phyloP scores from a whole-genome alignment of 2,888 invertebrate genomes.

The Calameuta idolon region DNA sequence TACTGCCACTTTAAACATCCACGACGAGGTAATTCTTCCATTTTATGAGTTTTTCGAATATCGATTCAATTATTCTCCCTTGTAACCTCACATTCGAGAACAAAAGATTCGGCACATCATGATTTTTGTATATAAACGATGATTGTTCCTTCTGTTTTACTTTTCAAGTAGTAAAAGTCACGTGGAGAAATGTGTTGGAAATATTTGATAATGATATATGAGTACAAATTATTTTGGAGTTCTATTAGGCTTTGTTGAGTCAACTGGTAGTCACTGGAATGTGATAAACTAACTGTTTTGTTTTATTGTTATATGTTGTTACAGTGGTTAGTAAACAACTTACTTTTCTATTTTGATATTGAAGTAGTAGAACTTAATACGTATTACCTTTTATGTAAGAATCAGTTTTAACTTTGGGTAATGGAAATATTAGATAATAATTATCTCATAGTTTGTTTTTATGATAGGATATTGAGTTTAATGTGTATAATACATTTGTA shows the following conservation, averaged over 20 bases:
- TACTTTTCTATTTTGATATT: neutral
- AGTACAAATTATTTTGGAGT: neutral
- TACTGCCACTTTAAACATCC: constrained; percentile 94
- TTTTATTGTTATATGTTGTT: neutral
- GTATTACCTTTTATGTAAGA: neutral
- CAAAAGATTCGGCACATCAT: neutral
- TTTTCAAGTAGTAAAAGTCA: neutral
- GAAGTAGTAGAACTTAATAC: neutral
- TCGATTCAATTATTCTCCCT: neutral
- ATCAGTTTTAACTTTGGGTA: neutral
- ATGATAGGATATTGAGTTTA: neutral
- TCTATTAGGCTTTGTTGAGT: neutral
- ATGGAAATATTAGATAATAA: neutral
- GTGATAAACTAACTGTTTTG: neutral
- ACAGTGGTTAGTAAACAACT: neutral
- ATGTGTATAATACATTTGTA: neutral
- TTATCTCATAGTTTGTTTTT: neutral
- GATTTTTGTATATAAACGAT: neutral
- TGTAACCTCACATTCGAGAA: neutral
- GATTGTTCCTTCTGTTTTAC: neutral
- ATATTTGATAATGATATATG: neutral
- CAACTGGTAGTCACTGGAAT: neutral
- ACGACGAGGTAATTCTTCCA: constrained; percentile 72
- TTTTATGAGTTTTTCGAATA: neutral
- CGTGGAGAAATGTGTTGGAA: neutral